phyloP scores from a whole-genome alignment of 2,113 vertebrate species.

The Oryzias javanicus region DNA sequence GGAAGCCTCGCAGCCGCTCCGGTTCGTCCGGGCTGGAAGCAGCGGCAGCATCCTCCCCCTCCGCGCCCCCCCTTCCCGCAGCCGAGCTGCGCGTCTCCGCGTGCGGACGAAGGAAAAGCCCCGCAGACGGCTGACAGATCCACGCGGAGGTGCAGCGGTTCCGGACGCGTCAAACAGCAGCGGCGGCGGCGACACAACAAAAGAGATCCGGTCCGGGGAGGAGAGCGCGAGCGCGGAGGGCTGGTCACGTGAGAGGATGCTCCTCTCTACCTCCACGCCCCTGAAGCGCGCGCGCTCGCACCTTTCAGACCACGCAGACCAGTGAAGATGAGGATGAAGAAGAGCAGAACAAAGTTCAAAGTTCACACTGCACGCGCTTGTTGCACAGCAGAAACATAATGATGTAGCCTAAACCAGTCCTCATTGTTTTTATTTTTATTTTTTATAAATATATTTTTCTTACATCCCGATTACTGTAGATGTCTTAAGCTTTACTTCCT shows the following conservation, averaged over 20 bases:
- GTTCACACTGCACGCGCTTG: too few relatives aligned
- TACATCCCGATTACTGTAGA: too few relatives aligned
- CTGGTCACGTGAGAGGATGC: conserved; percentile 63
- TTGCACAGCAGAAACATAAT: too few relatives aligned
- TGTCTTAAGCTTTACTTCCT: too few relatives aligned
- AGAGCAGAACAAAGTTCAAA: too few relatives aligned
- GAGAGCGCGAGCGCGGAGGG: conserved; percentile 24
- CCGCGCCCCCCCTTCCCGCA: conserved; percentile 12
- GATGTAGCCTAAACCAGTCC: too few relatives aligned
- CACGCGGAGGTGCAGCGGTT: conserved; percentile 5
- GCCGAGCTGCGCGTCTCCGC: conserved; percentile 1
- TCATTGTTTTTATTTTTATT: too few relatives aligned
- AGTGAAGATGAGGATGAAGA: background rate
- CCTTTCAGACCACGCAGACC: background rate
- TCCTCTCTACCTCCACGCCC: conserved; percentile 50
- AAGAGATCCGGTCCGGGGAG: conserved; percentile 58
- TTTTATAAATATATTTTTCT: too few relatives aligned
- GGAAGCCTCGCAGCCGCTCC: conserved; percentile 31
- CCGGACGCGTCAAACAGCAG: background rate
- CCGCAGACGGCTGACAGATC: background rate
- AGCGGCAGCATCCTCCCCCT: conserved; percentile 38
- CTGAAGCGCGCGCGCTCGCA: conserved; percentile 15
- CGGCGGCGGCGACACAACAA: conserved; percentile 66
- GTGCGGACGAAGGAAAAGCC: background rate
- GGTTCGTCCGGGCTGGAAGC: conserved; percentile 21